Evolutionary conservation across 2,888 invertebrate species (phyloP).

Genomic region (Agrotis exclamationis): DNA sequence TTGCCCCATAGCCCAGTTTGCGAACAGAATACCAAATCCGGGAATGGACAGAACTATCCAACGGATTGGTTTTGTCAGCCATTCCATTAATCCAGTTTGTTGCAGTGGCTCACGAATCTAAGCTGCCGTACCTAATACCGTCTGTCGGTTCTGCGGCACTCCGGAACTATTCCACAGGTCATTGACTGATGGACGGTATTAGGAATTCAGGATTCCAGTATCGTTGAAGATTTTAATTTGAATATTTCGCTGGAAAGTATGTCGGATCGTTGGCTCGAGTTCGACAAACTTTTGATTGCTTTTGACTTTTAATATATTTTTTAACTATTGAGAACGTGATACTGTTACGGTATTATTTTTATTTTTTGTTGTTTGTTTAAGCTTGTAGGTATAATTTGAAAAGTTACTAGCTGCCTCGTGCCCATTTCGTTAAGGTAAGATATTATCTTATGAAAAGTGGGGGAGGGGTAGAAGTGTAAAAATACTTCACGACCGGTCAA

Average conservation of each 20-base stretch:
- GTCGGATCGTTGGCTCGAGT: neutral
- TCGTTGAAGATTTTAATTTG: conserved; percentile 32
- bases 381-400: no score
- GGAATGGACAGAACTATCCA: conserved; percentile 16
- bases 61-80: conserved; percentile 36
- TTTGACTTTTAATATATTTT: conserved; percentile 16
- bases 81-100: conserved; percentile 39
- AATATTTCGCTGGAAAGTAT: conserved; percentile 38
- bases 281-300: conserved; percentile 23
- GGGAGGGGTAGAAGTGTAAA: no score
- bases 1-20: neutral
- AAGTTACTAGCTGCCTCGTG: no score
- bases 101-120: conserved; percentile 24
- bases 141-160: neutral
- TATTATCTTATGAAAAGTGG: no score
- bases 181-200: conserved; percentile 28
- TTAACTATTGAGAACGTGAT: conserved; percentile 4
- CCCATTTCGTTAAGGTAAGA: no score
- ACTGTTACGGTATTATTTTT: neutral
- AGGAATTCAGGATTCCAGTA: conserved; percentile 50
- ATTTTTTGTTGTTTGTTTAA: no score
- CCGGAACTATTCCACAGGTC: conserved; percentile 29
- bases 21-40: conserved; percentile 11
- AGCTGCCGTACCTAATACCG: conserved; percentile 24
- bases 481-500: no score